Evolutionary conservation across 2,113 vertebrate species (phyloP).

Genomic region (Catharus minimus): DNA sequence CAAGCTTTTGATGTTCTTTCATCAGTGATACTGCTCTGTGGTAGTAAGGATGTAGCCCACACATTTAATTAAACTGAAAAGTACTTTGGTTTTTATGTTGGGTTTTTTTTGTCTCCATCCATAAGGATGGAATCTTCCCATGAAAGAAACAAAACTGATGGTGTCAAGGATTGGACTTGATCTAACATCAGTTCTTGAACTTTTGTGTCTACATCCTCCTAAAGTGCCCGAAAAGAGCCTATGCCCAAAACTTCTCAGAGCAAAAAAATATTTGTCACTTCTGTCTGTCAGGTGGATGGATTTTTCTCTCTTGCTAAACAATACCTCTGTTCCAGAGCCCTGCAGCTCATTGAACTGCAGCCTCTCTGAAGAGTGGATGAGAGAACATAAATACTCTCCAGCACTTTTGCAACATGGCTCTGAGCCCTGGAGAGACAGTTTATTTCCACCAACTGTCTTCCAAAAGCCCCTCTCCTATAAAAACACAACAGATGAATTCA

Average conservation of each 20-base stretch:
- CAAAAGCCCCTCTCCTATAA: conserved; percentile 34
- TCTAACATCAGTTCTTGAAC: not conserved
- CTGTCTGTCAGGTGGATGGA: not conserved
- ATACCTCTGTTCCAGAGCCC: not conserved
- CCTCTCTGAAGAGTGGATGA: not conserved
- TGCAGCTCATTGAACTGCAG: not conserved
- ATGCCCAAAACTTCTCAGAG: not conserved
- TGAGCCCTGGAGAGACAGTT: conserved; percentile 20
- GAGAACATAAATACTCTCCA: conserved; percentile 5
- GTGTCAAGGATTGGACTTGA: not conserved
- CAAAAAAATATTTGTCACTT: not conserved
- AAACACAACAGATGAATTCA: conserved; percentile 36
- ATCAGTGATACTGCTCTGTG: not conserved
- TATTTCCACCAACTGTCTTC: conserved; percentile 34
- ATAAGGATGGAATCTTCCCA: not conserved
- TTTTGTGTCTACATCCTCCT: not conserved
- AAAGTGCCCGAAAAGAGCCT: not conserved
- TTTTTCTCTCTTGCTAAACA: not conserved
- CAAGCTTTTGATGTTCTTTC: not conserved
- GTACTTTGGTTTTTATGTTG: not conserved
- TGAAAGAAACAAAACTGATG: not conserved
- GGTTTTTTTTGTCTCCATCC: not conserved
- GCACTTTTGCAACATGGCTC: conserved; percentile 33
- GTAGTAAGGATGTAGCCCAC: not conserved
- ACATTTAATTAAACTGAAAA: conserved; percentile 20